phyloP scores from a whole-genome alignment of 1,140 invertebrate species.

The Nephotettix cincticeps region DNA sequence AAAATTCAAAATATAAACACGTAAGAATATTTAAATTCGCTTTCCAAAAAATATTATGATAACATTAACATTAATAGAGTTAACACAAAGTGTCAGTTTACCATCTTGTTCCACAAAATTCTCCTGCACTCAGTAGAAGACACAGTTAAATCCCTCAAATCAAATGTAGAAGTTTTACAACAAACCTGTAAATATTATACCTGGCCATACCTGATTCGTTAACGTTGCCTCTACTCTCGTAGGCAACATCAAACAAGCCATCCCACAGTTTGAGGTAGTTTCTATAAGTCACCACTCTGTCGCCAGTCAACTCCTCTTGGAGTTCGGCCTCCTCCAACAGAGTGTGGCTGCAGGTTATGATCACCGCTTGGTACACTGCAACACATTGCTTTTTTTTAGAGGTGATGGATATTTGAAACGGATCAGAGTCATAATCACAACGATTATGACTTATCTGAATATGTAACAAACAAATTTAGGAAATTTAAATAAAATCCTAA shows the following conservation, averaged over 20 bases:
- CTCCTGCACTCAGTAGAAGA: too few species aligned
- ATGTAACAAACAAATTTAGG: neutral
- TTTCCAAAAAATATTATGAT: too few species aligned
- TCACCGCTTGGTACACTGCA: neutral
- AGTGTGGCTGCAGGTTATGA: neutral
- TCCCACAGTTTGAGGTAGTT: neutral
- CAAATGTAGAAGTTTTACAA: too few species aligned
- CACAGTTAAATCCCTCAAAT: too few species aligned
- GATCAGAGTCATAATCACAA: neutral
- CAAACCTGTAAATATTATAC: too few species aligned
- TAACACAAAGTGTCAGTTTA: too few species aligned
- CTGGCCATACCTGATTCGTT: too few species aligned
- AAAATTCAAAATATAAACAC: too few species aligned
- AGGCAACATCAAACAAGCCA: neutral
- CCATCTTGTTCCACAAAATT: too few species aligned
- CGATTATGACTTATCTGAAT: neutral
- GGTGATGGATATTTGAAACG: neutral
- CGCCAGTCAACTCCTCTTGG: neutral
- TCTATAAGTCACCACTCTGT: neutral
- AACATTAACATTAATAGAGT: too few species aligned
- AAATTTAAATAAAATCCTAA: neutral
- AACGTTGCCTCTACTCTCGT: neutral
- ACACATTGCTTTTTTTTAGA: neutral
- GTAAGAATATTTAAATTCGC: too few species aligned
- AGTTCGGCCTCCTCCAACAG: constrained; percentile 1